Evolutionary conservation across 2,888 invertebrate species (phyloP), one percentile per base, ranked within the genome.

Genomic region (Eumacrocentrus americanus): DNA sequence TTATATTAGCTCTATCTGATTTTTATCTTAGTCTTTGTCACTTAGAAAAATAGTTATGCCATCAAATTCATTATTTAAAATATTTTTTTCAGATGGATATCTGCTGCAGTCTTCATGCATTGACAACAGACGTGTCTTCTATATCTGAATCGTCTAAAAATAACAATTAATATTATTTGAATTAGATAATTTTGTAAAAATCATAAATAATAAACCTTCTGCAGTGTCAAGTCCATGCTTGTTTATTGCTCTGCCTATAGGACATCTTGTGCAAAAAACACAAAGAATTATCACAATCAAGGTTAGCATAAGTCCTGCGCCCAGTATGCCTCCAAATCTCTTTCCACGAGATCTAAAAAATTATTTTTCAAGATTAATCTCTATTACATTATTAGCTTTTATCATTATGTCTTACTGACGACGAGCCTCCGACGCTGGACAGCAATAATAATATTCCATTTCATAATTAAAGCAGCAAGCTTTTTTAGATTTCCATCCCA

Each of bases 1-100:
- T n/a, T n/a, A n/a, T 69, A 77, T 77, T 78, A 78, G 76, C 77
- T 78, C 77, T 77, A 78, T 72, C 77, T 77, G 77, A 77, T 50
- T 25, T n/a, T 58, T 9, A 0, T 47, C 55, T 37, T 6, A 44
- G 11, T 35, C 12, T 12, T 20, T 22, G 2, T 6, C 6, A 47
- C 20, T 47, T 29, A 29, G 29, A 29, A 29, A 29, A 29, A 11
- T 3, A 34, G 48, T 2, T n/a, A n/a, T n/a, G n/a, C n/a, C n/a
- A n/a, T n/a, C n/a, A n/a, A n/a, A n/a, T 14, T 16, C 12, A 16
- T 35, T 18, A 35, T 52, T 20, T n/a, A 9, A n/a, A 5, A 6
- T 22, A 4, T 25, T 42, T 22, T 48, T 57, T n/a, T 12, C 23
- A 44, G 44, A n/a, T 22, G 9, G 3, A 11, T 55, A 4, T 29